phyloP scores from a whole-genome alignment of 2,113 vertebrate species.

The Paralichthys olivaceus region DNA sequence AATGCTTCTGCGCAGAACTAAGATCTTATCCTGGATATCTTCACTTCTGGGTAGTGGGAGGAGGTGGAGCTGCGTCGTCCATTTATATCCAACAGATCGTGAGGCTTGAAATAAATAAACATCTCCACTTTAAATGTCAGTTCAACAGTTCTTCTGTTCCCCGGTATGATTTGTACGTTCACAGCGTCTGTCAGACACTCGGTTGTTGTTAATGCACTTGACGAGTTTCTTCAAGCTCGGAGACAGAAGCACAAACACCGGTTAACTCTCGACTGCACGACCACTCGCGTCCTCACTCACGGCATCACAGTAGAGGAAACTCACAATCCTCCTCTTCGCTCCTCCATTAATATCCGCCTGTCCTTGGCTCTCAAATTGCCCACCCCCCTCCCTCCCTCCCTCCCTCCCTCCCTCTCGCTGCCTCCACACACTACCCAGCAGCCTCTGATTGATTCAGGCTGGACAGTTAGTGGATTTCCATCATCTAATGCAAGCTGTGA shows the following conservation, averaged over 20 bases:
- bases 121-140: too few species aligned
- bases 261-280: not conserved
- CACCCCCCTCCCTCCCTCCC: not conserved
- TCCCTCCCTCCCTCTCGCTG: not conserved
- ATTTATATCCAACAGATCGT: not conserved
- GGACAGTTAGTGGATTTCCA: conserved; percentile 66
- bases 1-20: too few species aligned
- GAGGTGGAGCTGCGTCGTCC: too few species aligned
- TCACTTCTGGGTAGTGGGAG: too few species aligned
- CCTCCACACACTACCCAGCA: conserved; percentile 17
- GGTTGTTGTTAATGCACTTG: not conserved
- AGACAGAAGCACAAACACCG: not conserved
- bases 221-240: not conserved
- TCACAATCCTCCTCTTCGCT: conserved; percentile 36
- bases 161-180: not conserved
- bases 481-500: conserved; percentile 59
- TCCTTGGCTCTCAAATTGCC: conserved; percentile 44
- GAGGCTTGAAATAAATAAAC: too few species aligned
- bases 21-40: too few species aligned
- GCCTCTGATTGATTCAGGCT: conserved; percentile 55
- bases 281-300: not conserved
- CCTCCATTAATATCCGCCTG: conserved; percentile 33
- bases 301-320: conserved; percentile 12
- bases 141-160: not conserved
- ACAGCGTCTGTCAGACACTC: too few species aligned